Percentiles rank a stretch among this genome's conserved stretches.
Evolutionary conservation across 2,888 invertebrate genomes (phyloP).

Genomic region (Abscondita cerata): DNA sequence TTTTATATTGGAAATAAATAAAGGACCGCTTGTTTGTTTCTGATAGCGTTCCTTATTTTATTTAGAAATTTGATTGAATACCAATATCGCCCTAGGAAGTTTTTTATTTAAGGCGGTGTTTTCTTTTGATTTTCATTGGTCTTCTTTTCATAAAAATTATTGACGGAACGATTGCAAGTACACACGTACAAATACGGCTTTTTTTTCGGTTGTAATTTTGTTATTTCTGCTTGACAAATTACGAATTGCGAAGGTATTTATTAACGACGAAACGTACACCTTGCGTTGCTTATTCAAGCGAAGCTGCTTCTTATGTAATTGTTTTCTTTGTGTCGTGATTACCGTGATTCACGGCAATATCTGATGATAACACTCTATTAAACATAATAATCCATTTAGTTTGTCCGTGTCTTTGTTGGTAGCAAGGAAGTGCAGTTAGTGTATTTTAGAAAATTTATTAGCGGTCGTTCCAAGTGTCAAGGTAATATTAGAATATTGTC

Average conservation of each 20-base stretch:
- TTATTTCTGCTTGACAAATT: not conserved
- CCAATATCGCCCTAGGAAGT: slow-evolving; percentile 21
- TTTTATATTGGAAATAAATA: slow-evolving; percentile 44
- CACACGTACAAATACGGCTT: no score
- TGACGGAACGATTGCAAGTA: not conserved
- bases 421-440: slow-evolving; percentile 6
- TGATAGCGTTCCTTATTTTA: slow-evolving; percentile 31
- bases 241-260: not conserved
- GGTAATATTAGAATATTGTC: slow-evolving; percentile 9
- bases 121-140: not conserved
- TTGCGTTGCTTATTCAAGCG: slow-evolving; percentile 5
- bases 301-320: slow-evolving; percentile 12
- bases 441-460: not conserved
- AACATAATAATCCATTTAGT: slow-evolving; percentile 6
- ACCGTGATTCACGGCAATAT: slow-evolving; percentile 11
- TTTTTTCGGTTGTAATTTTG: not conserved
- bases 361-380: slow-evolving; percentile 16
- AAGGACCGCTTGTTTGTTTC: slow-evolving; percentile 35
- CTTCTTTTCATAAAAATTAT: not conserved
- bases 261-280: not conserved
- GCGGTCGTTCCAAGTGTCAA: not conserved
- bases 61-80: slow-evolving; percentile 33
- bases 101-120: not conserved
- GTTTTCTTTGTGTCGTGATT: slow-evolving; percentile 20
- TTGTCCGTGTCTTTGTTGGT: not conserved